These are phyloP conservation scores for Urocolius indicus DNA, from an alignment of 2,113 vertebrate species.

Conservation along the genomic window DNA sequence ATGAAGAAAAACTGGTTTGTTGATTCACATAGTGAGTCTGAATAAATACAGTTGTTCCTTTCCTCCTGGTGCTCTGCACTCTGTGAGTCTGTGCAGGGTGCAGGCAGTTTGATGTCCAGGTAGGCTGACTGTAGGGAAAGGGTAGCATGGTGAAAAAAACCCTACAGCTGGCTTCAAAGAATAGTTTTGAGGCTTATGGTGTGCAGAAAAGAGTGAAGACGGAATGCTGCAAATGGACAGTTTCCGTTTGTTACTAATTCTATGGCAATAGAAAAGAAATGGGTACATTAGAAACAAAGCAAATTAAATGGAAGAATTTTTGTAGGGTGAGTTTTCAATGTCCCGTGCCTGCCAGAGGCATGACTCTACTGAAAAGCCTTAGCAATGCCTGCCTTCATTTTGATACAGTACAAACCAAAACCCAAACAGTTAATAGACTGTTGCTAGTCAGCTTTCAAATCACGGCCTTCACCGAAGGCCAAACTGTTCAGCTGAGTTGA, in stretches of 20 bases:
- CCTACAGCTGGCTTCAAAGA: neutral
- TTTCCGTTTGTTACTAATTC: neutral
- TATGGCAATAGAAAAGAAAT: neutral
- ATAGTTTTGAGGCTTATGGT: neutral
- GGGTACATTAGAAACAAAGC: neutral
- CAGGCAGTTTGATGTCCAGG: neutral
- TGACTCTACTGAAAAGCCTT: neutral
- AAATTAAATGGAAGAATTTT: neutral
- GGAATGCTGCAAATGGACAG: neutral
- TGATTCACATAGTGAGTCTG: slow-evolving; percentile 22
- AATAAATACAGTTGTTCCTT: neutral
- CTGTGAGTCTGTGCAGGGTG: neutral
- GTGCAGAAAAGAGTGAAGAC: neutral
- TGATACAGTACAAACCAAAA: neutral
- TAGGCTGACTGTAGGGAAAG: neutral
- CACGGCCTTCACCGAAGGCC: neutral
- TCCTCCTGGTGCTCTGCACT: neutral
- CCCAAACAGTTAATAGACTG: neutral
- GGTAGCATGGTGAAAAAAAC: neutral
- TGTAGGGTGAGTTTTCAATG: neutral
- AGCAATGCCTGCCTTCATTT: neutral
- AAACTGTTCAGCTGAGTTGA: neutral
- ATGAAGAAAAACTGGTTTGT: slow-evolving; percentile 68
- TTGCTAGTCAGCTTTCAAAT: neutral
- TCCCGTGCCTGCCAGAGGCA: neutral